These are phyloP conservation scores for Melanogrammus aeglefinus DNA, from an alignment of 2,797 vertebrate genomes.

Conservation along the genomic window DNA sequence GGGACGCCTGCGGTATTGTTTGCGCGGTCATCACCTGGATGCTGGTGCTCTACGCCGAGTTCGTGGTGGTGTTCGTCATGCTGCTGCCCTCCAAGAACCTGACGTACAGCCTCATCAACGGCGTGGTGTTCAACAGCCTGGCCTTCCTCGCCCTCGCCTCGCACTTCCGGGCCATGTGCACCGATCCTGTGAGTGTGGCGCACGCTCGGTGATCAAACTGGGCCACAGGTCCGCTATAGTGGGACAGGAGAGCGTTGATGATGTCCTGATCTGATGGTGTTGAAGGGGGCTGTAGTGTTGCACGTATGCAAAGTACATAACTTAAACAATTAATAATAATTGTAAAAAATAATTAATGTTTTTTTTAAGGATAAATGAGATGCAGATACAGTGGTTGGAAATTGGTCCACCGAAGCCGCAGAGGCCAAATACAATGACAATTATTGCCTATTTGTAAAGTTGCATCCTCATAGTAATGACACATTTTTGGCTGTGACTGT, in stretches of 20 bases:
- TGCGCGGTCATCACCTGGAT: slow-evolving; percentile 94
- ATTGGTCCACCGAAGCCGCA: not conserved
- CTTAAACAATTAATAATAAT: too few species aligned
- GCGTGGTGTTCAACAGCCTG: slow-evolving; percentile 88
- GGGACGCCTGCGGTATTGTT: slow-evolving; percentile 92
- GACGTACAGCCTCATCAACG: slow-evolving; percentile 88
- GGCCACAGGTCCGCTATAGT: not conserved
- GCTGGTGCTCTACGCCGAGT: slow-evolving; percentile 94
- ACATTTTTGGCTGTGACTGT: too few species aligned
- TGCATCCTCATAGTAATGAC: not conserved
- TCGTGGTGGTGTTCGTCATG: slow-evolving; percentile 96
- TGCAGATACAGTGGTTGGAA: not conserved
- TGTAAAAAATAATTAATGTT: too few species aligned
- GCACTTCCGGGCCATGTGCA: slow-evolving; percentile 96
- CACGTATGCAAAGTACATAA: too few species aligned
- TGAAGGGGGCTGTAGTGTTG: not conserved
- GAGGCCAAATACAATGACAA: too few species aligned
- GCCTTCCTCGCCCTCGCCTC: slow-evolving; percentile 94
- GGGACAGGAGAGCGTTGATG: not conserved
- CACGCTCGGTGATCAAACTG: not conserved
- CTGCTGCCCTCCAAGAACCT: slow-evolving; percentile 91
- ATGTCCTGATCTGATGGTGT: not conserved
- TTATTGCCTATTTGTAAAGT: too few species aligned
- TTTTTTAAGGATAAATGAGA: not conserved
- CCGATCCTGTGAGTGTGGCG: slow-evolving; percentile 88